Evolutionary conservation across 2,888 invertebrate genomes (phyloP).

Genomic region (Poecilus cupreus): DNA sequence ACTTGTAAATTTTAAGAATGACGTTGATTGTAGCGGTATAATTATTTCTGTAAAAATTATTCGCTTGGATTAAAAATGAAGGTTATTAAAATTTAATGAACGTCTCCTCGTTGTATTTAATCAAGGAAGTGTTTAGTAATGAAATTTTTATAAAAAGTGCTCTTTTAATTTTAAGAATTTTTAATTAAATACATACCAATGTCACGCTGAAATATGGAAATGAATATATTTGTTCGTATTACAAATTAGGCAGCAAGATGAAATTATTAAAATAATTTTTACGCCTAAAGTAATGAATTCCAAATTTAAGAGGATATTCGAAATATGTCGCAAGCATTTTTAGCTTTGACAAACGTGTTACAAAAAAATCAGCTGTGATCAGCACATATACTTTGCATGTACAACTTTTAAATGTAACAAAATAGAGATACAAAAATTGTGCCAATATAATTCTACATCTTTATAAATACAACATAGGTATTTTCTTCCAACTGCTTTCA

Average conservation of each 20-base stretch:
- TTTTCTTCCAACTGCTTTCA: too few relatives aligned
- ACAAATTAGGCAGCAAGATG: not conserved
- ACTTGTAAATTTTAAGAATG: constrained; percentile 35
- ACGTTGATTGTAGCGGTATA: constrained; percentile 36
- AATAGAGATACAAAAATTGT: too few relatives aligned
- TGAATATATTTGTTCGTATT: not conserved
- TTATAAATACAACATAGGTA: too few relatives aligned
- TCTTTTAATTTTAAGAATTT: constrained; percentile 40
- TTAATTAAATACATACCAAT: constrained; percentile 39
- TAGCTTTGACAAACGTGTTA: too few relatives aligned
- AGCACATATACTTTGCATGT: too few relatives aligned
- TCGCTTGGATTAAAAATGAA: constrained; percentile 45
- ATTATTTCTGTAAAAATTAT: constrained; percentile 43
- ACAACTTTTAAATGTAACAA: too few relatives aligned
- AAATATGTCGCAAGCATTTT: too few relatives aligned
- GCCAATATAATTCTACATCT: too few relatives aligned
- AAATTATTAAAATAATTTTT: not conserved
- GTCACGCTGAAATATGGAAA: not conserved
- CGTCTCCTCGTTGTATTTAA: constrained; percentile 43
- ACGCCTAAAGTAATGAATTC: too few relatives aligned
- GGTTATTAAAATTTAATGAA: constrained; percentile 51
- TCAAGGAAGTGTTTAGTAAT: constrained; percentile 50
- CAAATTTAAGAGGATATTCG: too few relatives aligned
- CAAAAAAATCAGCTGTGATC: too few relatives aligned
- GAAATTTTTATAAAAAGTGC: constrained; percentile 23